Base-by-base conservation (phyloP, 1,140 invertebrate genomes). In the Calephelis nemesis region DNA sequence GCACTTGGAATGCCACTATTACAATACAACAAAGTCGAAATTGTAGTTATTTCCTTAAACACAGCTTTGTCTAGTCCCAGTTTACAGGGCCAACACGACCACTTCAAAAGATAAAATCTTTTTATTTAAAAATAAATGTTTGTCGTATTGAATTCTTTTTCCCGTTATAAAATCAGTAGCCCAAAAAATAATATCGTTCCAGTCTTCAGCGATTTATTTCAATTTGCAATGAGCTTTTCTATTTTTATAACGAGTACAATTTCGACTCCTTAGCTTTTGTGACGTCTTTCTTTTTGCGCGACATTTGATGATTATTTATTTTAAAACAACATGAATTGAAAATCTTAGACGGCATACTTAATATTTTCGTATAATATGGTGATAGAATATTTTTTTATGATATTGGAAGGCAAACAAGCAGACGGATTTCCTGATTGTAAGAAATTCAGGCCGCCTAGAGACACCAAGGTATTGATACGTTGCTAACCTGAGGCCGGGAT, bases 71-170 rank as follows among this genome's bases (percentile, higher is more conserved):
- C 63, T 67, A 74, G 70, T 74, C 54, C 62, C 67, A 68, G 76
- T 81, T 81, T 78, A 78, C 72, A 78, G 73, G 73, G 72, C 49
- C 63, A 48, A 63, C 73, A 70, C 65, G 72, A 74, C 67, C 73
- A 52, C 68, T 68, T 65, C 62, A 52, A 54, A 54, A 69, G 72
- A 74, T 74, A 72, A 69, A 78, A 78, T 78, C 72, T 78, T 78
- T 74, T 62, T 72, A 71, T 74, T 74, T 72, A 67, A 64, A 63
- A 74, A 65, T 58, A 70, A 74, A 74, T 74, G 68, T 74, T 74
- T 74, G 73, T 70, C 70, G 62, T 69, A 67, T 74, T 60, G 68
- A 74, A 74, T 74, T 74, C 70, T 74, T 74, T 74, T 69, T 54
- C 63, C 54, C 65, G 73, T 74, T 74, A 72, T 70, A 74, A 75